Evolutionary conservation across 1,140 invertebrate genomes (phyloP), one percentile per base, ranked within the genome.

Genomic region (Orussus abietinus): DNA sequence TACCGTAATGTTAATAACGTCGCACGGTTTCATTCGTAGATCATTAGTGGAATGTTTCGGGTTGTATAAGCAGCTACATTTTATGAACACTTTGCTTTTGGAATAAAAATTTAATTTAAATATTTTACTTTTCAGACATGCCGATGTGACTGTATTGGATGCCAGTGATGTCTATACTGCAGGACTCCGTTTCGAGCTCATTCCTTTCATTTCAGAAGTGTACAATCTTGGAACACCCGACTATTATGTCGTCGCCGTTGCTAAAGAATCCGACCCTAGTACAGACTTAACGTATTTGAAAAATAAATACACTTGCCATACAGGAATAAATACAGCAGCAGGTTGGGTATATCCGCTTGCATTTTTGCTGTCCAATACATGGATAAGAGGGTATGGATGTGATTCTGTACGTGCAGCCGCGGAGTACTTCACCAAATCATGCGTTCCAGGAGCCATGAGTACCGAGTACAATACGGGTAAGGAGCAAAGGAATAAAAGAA

Each of bases 281-380:
- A 92, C 93, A 0, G 90, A 92, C 55, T 64, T 97, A 0, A 88
- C 92, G 0, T 94, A 90, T 64, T 68, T 98, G 0, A 86, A 86
- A 69, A 88, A 88, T 72, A 77, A 92, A 65, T 79, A 86, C 53
- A 92, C 92, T 0, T 98, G 95, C 59, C 92, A 96, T 66, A 83
- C 90, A 1, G 92, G 92, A 17, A 88, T 97, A 13, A 88, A 88
- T 41, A 89, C 83, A 39, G 94, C 90, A 0, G 93, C 93, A 7
- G 95, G 95, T 3, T 98, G 95, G 95, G 81, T 97, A 0, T 88
- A 96, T 55, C 95, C 95, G 0, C 69, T 98, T 55, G 92, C 92
- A 1, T 95, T 92, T 61, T 77, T 97, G 1, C 81, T 98, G 10
- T 90, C 92, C 13, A 97, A 96, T 57, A 84, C 88, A 18, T 91